These are phyloP conservation scores for Chelonus insularis DNA, from an alignment of 1,140 invertebrate genomes.

Conservation along the genomic window DNA sequence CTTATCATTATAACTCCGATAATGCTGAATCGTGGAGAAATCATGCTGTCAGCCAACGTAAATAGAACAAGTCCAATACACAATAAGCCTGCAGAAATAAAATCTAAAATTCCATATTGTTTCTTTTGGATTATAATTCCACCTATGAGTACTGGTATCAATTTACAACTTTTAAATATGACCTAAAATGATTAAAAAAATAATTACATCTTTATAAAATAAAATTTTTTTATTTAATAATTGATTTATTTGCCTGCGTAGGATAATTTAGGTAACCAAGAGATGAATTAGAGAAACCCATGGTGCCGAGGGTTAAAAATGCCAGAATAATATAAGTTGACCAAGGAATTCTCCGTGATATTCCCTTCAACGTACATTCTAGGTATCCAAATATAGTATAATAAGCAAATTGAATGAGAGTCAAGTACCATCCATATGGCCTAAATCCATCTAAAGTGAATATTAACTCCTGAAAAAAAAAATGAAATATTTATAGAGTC, in stretches of 20 bases:
- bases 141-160: constrained; percentile 92
- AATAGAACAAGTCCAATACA: constrained; percentile 90
- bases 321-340: constrained; percentile 81
- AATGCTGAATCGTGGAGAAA: constrained; percentile 85
- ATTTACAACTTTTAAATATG: constrained; percentile 96
- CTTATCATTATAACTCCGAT: constrained; percentile 85
- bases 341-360: constrained; percentile 76
- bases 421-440: constrained; percentile 90
- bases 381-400: constrained; percentile 81
- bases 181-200: constrained; percentile 60
- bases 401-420: constrained; percentile 86
- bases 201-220: neutral
- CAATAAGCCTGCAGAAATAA: constrained; percentile 83
- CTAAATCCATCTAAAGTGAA: constrained; percentile 87
- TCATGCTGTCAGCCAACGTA: constrained; percentile 86
- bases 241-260: constrained; percentile 62
- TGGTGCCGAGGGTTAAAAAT: constrained; percentile 87
- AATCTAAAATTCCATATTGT: constrained; percentile 81
- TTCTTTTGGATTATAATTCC: constrained; percentile 91
- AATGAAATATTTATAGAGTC: constrained; percentile 8
- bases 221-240: constrained; percentile 7
- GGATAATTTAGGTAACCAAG: constrained; percentile 96
- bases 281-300: constrained; percentile 94
- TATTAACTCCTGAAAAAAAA: constrained; percentile 75
- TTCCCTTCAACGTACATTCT: constrained; percentile 71